Evolutionary conservation across 2,888 invertebrate genomes (phyloP).

Genomic region (Chirona hameri): DNA sequence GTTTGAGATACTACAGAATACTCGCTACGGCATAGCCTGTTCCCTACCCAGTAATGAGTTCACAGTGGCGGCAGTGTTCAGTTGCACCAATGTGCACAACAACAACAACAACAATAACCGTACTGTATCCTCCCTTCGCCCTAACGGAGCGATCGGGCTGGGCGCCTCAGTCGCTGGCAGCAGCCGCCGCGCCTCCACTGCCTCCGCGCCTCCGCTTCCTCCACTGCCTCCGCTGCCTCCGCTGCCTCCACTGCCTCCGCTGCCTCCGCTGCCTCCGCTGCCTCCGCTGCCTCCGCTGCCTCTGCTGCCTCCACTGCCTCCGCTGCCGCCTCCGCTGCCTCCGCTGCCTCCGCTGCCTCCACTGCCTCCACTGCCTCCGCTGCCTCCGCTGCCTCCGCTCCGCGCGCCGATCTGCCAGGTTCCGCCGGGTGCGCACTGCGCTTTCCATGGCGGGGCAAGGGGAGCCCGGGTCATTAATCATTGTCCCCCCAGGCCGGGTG

Average conservation of each 20-base stretch:
- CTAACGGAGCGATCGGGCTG: too few species aligned
- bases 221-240: background rate
- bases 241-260: background rate
- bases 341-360: background rate
- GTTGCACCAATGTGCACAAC: too few species aligned
- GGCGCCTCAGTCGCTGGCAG: too few species aligned
- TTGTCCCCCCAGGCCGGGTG: conserved; percentile 29
- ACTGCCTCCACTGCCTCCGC: too few species aligned
- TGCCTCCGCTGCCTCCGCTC: background rate
- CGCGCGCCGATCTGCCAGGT: background rate
- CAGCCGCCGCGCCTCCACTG: background rate
- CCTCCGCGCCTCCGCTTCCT: background rate
- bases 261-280: background rate
- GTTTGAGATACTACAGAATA: too few species aligned
- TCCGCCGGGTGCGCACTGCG: background rate
- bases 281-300: background rate
- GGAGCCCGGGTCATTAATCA: conserved; percentile 26
- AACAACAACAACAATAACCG: too few species aligned
- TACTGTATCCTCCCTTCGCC: too few species aligned
- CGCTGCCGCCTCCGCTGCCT: too few species aligned
- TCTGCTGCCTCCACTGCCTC: background rate
- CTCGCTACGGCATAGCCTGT: too few species aligned
- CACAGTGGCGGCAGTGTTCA: too few species aligned
- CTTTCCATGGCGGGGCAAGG: conserved; percentile 23
- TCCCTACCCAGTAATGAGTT: too few species aligned